Base-by-base conservation (phyloP, 2,888 invertebrate genomes). In the Mythimna vitellina region DNA sequence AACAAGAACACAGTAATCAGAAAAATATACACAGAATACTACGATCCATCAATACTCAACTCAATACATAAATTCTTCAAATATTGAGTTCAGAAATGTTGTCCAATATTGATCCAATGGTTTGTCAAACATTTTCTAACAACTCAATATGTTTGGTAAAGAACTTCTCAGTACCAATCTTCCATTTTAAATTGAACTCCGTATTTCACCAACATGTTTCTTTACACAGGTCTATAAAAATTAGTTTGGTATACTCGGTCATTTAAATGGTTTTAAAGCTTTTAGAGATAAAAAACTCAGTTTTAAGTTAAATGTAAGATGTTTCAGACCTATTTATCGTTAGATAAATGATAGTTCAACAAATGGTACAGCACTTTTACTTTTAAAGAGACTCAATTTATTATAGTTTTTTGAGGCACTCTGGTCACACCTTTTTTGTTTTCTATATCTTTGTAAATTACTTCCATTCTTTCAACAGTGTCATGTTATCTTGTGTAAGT, bases 291-390 rank as follows among this genome's bases (percentile, higher is more conserved):
- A 88, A 91, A 84, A 85, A 83, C 85, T 62, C 65, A 87, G 89
- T 90, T 89, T 89, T 86, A 90, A 92, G 92, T 91, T 91, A 92
- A 92, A 92, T 92, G 89, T 89, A 78, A 82, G 82, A 84, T 87
- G 86, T 90, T 91, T 89, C 85, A 89, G 89, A 88, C 77, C 81
- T 80, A 80, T 82, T 79, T 85, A 76, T 80, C 65, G 57, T 65
- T 65, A 81, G 82, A 78, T 82, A 72, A 73, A 81, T 76, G 76
- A 87, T 80, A 82, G 72, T 71, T 65, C 49, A 79, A 82, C 85
- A 86, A 84, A 86, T 84, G 79, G 82, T 78, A 71, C 67, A 76
- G 76, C 85, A 88, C 88, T 87, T 86, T 87, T 85, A 87, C 84
- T 73, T 88, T 87, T 86, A 79, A 79, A 86, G 83, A 84, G 65